These are phyloP conservation scores for Noctua janthina DNA, from an alignment of 2,888 invertebrate genomes.

Conservation along the genomic window DNA sequence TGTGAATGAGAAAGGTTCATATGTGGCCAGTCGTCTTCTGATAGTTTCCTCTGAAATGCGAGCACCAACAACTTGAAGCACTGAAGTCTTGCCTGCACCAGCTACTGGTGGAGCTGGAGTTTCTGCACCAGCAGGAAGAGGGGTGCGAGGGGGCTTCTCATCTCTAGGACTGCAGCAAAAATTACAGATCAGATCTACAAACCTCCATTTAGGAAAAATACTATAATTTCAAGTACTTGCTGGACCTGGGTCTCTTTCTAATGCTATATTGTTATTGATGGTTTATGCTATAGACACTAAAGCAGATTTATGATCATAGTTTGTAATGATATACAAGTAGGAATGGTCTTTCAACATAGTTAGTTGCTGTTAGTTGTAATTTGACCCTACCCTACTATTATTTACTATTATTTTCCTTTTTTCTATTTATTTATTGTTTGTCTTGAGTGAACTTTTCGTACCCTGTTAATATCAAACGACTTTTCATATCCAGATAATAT, in stretches of 20 bases:
- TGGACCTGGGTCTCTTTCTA: neutral
- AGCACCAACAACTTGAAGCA: constrained; percentile 81
- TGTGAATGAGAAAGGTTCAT: constrained; percentile 85
- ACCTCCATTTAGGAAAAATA: neutral
- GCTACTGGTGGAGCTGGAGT: constrained; percentile 69
- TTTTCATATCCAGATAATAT: neutral
- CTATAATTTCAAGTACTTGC: too few species aligned
- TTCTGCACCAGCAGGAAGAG: constrained; percentile 70
- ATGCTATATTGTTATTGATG: neutral
- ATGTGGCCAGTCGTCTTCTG: constrained; percentile 81
- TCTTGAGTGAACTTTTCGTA: neutral
- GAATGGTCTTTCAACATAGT: neutral
- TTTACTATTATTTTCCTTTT: too few species aligned
- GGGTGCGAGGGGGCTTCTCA: constrained; percentile 77
- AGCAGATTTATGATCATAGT: neutral
- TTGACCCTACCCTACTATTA: neutral
- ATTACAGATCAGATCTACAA: neutral
- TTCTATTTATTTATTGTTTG: neutral
- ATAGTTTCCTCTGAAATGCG: constrained; percentile 85
- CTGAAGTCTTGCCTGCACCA: constrained; percentile 72
- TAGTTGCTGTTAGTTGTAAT: neutral
- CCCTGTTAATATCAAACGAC: neutral
- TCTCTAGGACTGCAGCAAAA: constrained; percentile 73
- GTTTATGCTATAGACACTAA: neutral
- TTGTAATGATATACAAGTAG: neutral